Base-by-base conservation (phyloP, 2,888 invertebrate genomes). In the Caenorhabditis sp. region DNA sequence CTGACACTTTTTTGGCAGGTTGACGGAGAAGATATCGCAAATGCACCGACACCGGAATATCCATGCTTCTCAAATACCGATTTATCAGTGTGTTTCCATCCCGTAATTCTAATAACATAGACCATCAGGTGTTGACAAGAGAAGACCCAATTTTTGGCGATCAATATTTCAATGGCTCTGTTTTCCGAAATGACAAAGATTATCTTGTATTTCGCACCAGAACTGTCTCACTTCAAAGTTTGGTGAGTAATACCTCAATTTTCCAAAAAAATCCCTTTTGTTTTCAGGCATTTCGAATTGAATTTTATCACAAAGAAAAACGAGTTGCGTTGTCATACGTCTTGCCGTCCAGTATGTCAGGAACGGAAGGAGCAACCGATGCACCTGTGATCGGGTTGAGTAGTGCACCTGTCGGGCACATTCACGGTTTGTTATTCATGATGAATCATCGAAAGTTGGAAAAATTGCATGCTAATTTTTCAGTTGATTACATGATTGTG, bases 121-220 rank as follows among this genome's bases (percentile, higher is more conserved):
- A 9, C 56, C 67, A 5, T 26, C 40, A 86, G 86, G 86, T 87
- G 0, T 58, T 88, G 26, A 88, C 88, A 20, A 65, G 88, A 78
- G 83, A 83, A 18, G 86, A 88, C 71, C 88, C 88, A 0, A 85
- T 88, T 65, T 88, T 85, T 40, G 88, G 88, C 1, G 84, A 83
- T 26, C 88, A 88, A 77, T 88, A 88, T 61, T 78, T 68, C 58
- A 83, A 88, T 44, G 88, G 88, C 58, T 86, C 86, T 5, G 72
- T 88, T 53, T 90, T 90, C 65, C 85, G 87, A 1, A 88, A 88
- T 47, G 80, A 86, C 44, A 56, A 71, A 20, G 89, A 89, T 61
- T 90, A 89, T 60, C 83, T 89, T 61, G 88, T 89, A 0, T 90
- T 87, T 69, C 69, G 90, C 15, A 90, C 90, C 1, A 78, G 85